Evolutionary conservation across 92 coral and sea anemone genomes (phyloP), one percentile per base, ranked within the genome.

Genomic region (Muricea muricata): DNA sequence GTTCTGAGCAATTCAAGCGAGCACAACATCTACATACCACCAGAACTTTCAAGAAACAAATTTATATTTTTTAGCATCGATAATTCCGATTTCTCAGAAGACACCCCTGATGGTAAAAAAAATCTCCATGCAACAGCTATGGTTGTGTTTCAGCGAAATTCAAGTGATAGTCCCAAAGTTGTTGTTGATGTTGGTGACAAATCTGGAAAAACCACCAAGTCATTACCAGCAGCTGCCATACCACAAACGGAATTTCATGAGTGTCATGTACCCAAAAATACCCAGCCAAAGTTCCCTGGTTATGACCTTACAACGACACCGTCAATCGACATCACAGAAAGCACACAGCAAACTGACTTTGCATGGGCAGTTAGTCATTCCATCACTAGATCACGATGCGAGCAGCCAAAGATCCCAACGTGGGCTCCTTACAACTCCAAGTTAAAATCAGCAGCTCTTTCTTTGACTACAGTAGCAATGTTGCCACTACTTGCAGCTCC

Each of bases 261-360:
- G 61, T 74, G 82, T 41, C 56, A 84, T 84, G 73, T 73, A 2
- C 85, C 85, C 33, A 41, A 33, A 33, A 61, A 61, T 33, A 71
- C 78, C 2, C 85, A 81, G 21, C 87, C 82, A 84, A 84, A 84
- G 42, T 84, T 73, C 35, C 74, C 87, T 5, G 14, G 41, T 24
- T 84, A 72, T 74, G 85, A 73, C 60, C 45, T 84, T n/a, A 80
- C 54, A 46, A 84, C 83, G 15, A 52, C 35, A 45, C 83, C 87
- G 33, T 83, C 80, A 9, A 24, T 24, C 20, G 72, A 26, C 20
- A 80, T 41, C 24, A 25, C 72, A 65, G 30, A 84, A 13, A 60
- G 0, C 32, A 68, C 76, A 17, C 61, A 9, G 42, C 71, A 41
- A 84, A 63, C 75, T 73, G 88, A 84, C 41, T 84, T 58, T 45